Percentiles rank a stretch among this genome's conserved stretches.
Conservation (phyloP, 2,113 vertebrate species). For the Cisticola juncidis region DNA sequence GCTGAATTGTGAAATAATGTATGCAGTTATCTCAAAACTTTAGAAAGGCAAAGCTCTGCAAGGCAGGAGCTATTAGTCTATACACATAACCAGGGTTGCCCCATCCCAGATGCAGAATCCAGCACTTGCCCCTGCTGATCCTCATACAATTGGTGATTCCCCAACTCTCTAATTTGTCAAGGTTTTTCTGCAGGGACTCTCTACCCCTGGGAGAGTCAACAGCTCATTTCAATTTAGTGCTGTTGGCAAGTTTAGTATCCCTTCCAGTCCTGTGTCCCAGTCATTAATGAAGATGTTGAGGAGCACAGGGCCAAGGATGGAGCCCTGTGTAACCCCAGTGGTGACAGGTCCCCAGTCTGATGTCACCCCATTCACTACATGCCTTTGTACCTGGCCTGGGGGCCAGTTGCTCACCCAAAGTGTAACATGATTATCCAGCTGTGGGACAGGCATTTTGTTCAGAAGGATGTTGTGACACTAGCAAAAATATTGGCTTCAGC, state of each 20-base stretch:
- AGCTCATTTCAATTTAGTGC: not conserved
- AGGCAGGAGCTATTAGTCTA: not conserved
- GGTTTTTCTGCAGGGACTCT: not conserved
- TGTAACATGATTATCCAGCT: not conserved
- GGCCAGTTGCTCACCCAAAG: not conserved
- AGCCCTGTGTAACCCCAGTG: not conserved
- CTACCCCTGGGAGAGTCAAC: fast-evolving
- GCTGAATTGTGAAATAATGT: not conserved
- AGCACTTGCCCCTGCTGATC: not conserved
- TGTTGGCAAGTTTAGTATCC: not conserved
- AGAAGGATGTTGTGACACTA: not conserved
- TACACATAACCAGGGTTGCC: not conserved
- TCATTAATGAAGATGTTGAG: not conserved
- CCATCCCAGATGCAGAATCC: not conserved
- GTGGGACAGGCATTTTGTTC: not conserved
- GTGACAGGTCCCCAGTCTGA: not conserved
- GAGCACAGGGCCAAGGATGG: not conserved
- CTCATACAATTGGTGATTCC: not conserved
- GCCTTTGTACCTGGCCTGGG: not conserved
- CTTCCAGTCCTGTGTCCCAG: not conserved
- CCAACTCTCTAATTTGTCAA: not conserved
- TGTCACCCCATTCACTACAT: not conserved
- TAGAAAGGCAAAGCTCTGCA: not conserved
- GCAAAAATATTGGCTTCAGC: not conserved
- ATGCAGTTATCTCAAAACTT: not conserved